These are phyloP conservation scores for Sarcophaga rosellei DNA, from an alignment of 2,888 invertebrate genomes.

Conservation along the genomic window DNA sequence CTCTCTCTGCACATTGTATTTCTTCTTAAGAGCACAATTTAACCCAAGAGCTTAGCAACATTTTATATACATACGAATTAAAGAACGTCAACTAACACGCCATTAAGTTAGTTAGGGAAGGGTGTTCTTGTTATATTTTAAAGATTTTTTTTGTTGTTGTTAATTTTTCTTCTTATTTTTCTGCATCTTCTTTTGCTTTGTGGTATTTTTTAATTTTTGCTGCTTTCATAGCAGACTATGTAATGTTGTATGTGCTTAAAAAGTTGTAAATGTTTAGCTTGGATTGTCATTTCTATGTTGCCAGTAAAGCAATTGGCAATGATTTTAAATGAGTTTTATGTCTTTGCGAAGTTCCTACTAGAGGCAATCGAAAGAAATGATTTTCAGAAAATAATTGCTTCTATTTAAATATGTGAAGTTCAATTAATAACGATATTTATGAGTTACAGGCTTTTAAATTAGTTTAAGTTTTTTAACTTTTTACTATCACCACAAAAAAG, in stretches of 20 bases:
- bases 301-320: conserved; percentile 31
- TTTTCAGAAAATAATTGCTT: conserved; percentile 48
- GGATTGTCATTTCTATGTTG: conserved; percentile 55
- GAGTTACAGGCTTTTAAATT: background rate
- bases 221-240: conserved; percentile 16
- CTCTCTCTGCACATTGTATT: conserved; percentile 44
- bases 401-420: conserved; percentile 48
- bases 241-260: conserved; percentile 47
- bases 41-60: conserved; percentile 10
- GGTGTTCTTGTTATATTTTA: conserved; percentile 48
- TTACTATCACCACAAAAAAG: background rate
- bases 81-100: too few species aligned
- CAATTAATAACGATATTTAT: conserved; percentile 49
- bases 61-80: background rate
- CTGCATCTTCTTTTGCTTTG: background rate
- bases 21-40: conserved; percentile 32
- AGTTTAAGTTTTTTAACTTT: background rate
- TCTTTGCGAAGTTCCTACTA: conserved; percentile 20
- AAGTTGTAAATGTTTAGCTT: conserved; percentile 59
- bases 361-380: conserved; percentile 20
- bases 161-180: conserved; percentile 47
- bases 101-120: too few species aligned
- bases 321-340: conserved; percentile 56
- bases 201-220: conserved; percentile 20
- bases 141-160: conserved; percentile 45